These are phyloP conservation scores for Phengaris alcon DNA, from an alignment of 2,888 invertebrate species.

Conservation along the genomic window DNA sequence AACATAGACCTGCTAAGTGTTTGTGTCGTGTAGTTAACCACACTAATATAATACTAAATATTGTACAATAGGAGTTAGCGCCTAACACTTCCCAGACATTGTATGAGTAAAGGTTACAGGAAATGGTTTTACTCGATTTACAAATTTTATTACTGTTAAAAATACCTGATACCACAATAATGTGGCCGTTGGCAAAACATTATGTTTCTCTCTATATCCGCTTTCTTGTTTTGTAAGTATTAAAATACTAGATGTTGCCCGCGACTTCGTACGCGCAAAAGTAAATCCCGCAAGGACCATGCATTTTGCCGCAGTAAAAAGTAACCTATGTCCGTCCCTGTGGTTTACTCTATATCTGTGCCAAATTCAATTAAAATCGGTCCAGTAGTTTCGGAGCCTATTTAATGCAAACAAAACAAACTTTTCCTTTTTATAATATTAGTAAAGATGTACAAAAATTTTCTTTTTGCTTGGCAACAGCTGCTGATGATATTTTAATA, in stretches of 20 bases:
- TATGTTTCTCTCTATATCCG: not conserved
- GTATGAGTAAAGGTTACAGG: not conserved
- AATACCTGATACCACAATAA: not conserved
- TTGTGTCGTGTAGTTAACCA: slow-evolving; percentile 5
- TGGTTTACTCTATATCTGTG: too few species aligned
- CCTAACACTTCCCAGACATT: slow-evolving; percentile 7
- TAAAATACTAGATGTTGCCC: not conserved
- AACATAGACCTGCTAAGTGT: not conserved
- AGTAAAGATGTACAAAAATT: too few species aligned
- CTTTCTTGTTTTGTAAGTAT: not conserved
- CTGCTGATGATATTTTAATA: too few species aligned
- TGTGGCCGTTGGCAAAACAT: not conserved
- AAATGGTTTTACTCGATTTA: slow-evolving; percentile 11
- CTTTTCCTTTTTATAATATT: too few species aligned
- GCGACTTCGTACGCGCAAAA: too few species aligned
- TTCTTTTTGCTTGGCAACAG: not conserved
- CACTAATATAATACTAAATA: slow-evolving; percentile 1
- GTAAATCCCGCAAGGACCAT: too few species aligned
- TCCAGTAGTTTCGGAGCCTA: too few species aligned
- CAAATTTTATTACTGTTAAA: slow-evolving; percentile 3
- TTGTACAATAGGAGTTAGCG: not conserved
- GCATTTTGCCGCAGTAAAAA: too few species aligned
- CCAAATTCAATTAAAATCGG: too few species aligned
- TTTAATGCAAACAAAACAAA: too few species aligned
- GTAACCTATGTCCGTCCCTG: too few species aligned